Evolutionary conservation across 2,888 invertebrate species (phyloP), one percentile per base, ranked within the genome.

Genomic region (Tenthredo livida): DNA sequence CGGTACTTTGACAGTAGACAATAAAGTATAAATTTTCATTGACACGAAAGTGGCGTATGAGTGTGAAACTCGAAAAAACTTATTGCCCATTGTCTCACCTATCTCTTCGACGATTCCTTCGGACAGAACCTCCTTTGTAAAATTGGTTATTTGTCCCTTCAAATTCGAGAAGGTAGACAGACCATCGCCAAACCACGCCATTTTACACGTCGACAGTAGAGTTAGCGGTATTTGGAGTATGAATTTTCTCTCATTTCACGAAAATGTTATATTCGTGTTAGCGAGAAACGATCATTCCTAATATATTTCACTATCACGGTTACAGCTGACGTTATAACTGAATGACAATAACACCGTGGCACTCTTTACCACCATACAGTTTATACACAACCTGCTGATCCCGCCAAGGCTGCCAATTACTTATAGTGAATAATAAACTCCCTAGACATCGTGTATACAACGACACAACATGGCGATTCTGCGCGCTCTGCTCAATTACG

Each of bases 91-190:
- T 43, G 9, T 90, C 92, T 87, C 92, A 95, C 95, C 95, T 92
- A 94, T 94, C 91, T 95, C 95, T 90, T 96, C 96, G 86, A 94
- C 95, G 90, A 95, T 94, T 87, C 94, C 95, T 90, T 98, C 98
- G 88, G 97, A 96, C 92, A 98, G 95, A 89, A 98, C 98, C 94
- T 98, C 98, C 93, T 97, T 97, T 86, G 98, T 98, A 91, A 98
- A 97, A 94, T 95, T 98, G 54, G 96, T 96, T 90, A 98, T 95
- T 94, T 98, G 98, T 88, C 98, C 98, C 93, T 97, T 98, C 88
- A 98, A 94, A 93, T 95, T 96, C 85, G 93, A 93, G 87, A 93
- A 89, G 85, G 92, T 93, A 87, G 93, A 89, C 85, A 93, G 90
- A 84, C 92, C 91, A 70, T 93, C 93, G 73, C 92, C 92, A 88